Percentiles rank a stretch among this genome's conserved stretches.
phyloP scores from a whole-genome alignment of 2,113 vertebrate genomes.

The Sciurus niger region DNA sequence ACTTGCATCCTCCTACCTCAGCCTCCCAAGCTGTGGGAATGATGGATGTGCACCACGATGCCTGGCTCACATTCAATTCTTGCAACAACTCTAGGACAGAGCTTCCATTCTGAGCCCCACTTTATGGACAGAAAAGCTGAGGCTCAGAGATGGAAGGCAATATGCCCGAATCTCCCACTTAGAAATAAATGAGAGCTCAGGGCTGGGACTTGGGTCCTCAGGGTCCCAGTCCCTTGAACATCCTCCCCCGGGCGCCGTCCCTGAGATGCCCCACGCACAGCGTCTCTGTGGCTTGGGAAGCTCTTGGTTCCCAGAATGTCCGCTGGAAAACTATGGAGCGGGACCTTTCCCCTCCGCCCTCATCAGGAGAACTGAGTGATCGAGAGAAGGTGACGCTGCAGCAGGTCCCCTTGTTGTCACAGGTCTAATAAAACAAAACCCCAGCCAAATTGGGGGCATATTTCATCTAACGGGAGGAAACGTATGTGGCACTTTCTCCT shows the following conservation, averaged over 20 bases:
- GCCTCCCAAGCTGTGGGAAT: neutral
- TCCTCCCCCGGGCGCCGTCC: no score
- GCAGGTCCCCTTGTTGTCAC: constrained; percentile 81
- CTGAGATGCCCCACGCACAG: accelerated
- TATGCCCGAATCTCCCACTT: accelerated
- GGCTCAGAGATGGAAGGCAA: neutral
- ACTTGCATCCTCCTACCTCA: neutral
- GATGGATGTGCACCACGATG: accelerated
- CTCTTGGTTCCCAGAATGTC: constrained; percentile 78
- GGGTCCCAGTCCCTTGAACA: neutral
- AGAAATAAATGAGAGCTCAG: accelerated
- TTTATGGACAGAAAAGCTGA: constrained; percentile 21
- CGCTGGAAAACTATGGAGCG: constrained; percentile 75
- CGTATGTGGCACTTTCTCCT: constrained; percentile 88
- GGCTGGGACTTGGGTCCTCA: accelerated
- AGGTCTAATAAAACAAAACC: constrained; percentile 89
- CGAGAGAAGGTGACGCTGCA: constrained; percentile 84
- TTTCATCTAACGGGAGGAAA: constrained; percentile 88
- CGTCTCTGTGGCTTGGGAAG: neutral
- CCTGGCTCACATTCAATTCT: neutral
- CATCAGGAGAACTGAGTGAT: constrained; percentile 74
- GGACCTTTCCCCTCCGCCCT: constrained; percentile 73
- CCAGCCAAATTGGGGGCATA: constrained; percentile 88
- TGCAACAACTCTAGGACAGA: neutral
- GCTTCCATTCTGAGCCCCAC: neutral